A percentile compares a stretch with the other conserved stretches of the same genome.
Evolutionary conservation across 1,140 invertebrate species (phyloP).

Genomic region (Drosophila teissieri): DNA sequence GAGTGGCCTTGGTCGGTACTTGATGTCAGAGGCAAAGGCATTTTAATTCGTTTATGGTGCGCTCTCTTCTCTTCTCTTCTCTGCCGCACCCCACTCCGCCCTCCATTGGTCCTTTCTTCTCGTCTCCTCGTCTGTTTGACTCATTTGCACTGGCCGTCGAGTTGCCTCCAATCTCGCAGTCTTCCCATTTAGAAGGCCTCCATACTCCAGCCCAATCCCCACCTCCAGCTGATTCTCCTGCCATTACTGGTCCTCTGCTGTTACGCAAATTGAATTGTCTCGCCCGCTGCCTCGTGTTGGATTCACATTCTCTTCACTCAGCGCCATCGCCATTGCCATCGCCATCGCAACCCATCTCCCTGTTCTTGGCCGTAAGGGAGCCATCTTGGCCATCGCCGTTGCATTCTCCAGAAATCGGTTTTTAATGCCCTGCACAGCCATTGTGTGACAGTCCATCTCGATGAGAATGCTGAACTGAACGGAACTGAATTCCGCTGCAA

Average conservation of each 20-base stretch:
- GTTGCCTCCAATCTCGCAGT: constrained; percentile 22
- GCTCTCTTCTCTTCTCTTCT: too few species aligned
- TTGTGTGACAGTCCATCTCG: constrained; percentile 1
- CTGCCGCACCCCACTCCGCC: neutral
- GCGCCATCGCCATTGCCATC: neutral
- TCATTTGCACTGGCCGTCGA: constrained; percentile 55
- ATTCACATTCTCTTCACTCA: constrained; percentile 15
- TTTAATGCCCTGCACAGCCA: constrained; percentile 42
- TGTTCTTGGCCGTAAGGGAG: constrained; percentile 3
- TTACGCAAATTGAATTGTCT: constrained; percentile 76
- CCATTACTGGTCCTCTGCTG: constrained; percentile 18
- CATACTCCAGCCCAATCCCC: too few species aligned
- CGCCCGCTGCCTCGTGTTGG: constrained; percentile 43
- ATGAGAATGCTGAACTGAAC: neutral
- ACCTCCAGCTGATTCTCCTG: neutral
- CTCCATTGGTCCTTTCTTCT: neutral
- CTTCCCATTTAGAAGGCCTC: neutral
- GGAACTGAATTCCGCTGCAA: neutral
- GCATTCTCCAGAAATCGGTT: constrained; percentile 63
- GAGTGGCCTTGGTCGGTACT: constrained; percentile 26
- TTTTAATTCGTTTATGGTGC: constrained; percentile 74
- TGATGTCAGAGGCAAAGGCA: constrained; percentile 65
- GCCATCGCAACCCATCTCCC: neutral
- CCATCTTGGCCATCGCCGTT: constrained; percentile 16
- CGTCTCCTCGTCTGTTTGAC: constrained; percentile 7